Evolutionary conservation across 2,797 vertebrate genomes (phyloP), one percentile per base, ranked within the genome.

Genomic region (Falco cherrug): DNA sequence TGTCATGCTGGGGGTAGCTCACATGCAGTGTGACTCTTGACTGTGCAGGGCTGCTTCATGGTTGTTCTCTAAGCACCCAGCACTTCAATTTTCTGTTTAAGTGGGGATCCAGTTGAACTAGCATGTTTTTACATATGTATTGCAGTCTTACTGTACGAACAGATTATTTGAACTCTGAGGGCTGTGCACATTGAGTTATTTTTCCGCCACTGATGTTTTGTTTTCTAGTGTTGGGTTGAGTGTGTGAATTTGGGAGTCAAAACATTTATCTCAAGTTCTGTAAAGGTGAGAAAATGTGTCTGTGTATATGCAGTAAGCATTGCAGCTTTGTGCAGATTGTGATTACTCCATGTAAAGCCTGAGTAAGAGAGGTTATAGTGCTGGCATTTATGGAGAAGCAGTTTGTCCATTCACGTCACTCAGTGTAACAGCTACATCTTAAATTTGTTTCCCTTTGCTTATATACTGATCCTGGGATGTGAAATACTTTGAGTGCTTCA

Each of bases 381-480:
- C 63, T 96, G 87, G 73, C 69, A 85, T 94, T 95, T 93, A 57
- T 90, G 51, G 70, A 79, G 73, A 73, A 88, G 47, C 51, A 51
- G 56, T 88, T 94, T 93, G 54, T 89, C 87, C 2, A 0, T 37
- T 90, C 45, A 2, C 82, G 93, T 91, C 92, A 89, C 65, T 89
- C 22, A 3, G 47, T 76, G 43, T 47, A 91, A 95, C 87, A 92
- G 70, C 79, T 94, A 87, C 92, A 94, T 90, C 75, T 87, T 77
- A 82, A 93, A 92, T 91, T 94, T 88, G 69, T 87, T 92, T 91
- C 81, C 69, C 76, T 96, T 95, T 96, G 69, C 91, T 95, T 93
- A 68, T 37, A 92, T 82, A 65, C 78, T 86, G 82, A 85, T 70
- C n/a, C 70, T 87, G 60, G n/a, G 84, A 80, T 96, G 94, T 93